Evolutionary conservation across 2,888 invertebrate species (phyloP), one percentile per base, ranked within the genome.

Genomic region (Polia nebulosa): DNA sequence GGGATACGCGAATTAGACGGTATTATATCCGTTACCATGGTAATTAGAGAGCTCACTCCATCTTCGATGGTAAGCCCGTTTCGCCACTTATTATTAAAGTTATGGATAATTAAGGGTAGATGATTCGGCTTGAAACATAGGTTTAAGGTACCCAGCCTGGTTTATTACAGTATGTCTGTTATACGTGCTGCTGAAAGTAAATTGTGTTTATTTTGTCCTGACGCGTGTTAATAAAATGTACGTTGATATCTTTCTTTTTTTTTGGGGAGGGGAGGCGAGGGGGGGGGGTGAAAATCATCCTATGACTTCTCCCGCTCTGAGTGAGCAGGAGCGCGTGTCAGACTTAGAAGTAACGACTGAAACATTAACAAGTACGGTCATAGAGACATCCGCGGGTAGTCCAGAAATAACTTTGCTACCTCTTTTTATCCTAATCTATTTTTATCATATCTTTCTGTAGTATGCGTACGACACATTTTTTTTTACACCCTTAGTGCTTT

Each of bases 1-100:
- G 44, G 68, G 66, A 73, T 69, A 76, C 75, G 76, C 72, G 76
- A 69, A 76, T 81, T 80, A 81, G 67, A 63, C 41, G 57, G 69
- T 67, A 67, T 76, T 76, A 81, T 68, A 72, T 47, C 62, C 62
- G 76, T 81, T 81, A 79, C 80, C 57, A 81, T 72, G 65, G 79
- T 75, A 59, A 78, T 75, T 74, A 65, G 49, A 34, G 34, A 61
- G 64, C 72, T 76, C 64, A 69, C 73, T 59, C 49, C 17, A 47
- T 76, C 47, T 68, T 63, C 62, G 59, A 52, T 45, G 62, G 27
- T 72, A 62, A 76, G 45, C 73, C n/a, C 51, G 45, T 62, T 39
- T 64, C 29, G 15, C 45, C 63, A 22, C 57, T 53, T 58, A 73
- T 78, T 73, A 74, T 64, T 47, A 64, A 69, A 64, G 45, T 58